These are phyloP conservation scores for Drosophila kurseongensis DNA, from an alignment of 1,140 invertebrate genomes.

Conservation along the genomic window DNA sequence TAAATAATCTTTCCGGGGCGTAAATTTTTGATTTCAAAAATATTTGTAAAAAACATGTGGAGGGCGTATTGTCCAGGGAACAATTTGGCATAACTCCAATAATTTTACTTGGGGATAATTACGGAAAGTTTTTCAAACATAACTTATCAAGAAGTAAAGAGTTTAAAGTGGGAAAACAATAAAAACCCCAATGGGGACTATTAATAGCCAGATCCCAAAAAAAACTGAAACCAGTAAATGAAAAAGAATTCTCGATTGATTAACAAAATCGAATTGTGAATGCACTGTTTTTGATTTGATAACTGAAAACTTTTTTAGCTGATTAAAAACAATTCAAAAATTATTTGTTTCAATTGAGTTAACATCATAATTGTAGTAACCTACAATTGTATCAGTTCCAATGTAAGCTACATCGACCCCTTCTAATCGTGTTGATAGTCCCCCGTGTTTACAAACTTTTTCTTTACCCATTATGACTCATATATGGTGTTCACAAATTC, in stretches of 20 bases:
- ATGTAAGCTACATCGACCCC: background rate
- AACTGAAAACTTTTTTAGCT: background rate
- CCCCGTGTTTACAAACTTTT: background rate
- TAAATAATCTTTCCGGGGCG: conserved; percentile 61
- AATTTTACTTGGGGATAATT: background rate
- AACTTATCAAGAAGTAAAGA: conserved; percentile 20
- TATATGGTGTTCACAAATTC: background rate
- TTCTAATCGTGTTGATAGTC: background rate
- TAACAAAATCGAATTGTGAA: conserved; percentile 1
- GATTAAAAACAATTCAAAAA: conserved; percentile 2
- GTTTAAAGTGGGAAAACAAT: conserved; percentile 22
- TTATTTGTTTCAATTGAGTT: background rate
- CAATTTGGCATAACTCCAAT: conserved; percentile 12
- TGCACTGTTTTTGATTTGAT: conserved; percentile 11
- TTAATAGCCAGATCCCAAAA: conserved; percentile 29
- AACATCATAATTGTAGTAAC: background rate
- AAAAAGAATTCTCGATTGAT: conserved; percentile 1
- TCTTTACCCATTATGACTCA: conserved; percentile 21
- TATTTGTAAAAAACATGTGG: conserved; percentile 36
- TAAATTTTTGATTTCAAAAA: conserved; percentile 23
- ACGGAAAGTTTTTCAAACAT: background rate
- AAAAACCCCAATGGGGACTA: conserved; percentile 20
- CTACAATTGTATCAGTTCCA: background rate
- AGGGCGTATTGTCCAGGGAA: conserved; percentile 15
- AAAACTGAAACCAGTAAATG: conserved; percentile 23